phyloP scores from a whole-genome alignment of 2,113 vertebrate genomes.

The Hipposideros armiger region DNA sequence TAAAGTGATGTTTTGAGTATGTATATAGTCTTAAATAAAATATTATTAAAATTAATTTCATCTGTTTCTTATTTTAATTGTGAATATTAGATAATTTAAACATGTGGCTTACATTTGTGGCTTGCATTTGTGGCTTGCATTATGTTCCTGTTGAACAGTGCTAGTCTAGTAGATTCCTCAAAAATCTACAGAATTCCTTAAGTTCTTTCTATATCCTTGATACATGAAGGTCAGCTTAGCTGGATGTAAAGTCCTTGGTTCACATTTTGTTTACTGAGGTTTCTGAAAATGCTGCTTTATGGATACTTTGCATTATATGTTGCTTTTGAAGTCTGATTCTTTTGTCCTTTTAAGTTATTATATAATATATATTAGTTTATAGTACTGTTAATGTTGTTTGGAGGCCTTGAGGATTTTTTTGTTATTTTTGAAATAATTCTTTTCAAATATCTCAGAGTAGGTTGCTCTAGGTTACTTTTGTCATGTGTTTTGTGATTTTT shows the following conservation, averaged over 20 bases:
- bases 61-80: constrained; percentile 8
- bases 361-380: background rate
- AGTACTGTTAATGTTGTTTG: background rate
- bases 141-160: background rate
- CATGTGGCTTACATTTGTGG: background rate
- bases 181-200: background rate
- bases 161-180: background rate
- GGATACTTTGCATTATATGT: background rate
- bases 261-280: background rate
- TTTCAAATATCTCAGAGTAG: constrained; percentile 12
- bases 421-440: constrained; percentile 36
- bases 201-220: background rate
- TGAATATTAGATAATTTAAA: background rate
- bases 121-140: background rate
- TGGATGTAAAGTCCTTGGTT: constrained; percentile 7
- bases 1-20: background rate
- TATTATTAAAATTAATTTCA: constrained; percentile 14
- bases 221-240: background rate
- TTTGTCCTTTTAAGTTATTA: background rate
- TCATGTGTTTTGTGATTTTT: background rate
- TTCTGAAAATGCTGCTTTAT: background rate
- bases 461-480: constrained; percentile 16
- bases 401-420: background rate
- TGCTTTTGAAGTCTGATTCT: background rate
- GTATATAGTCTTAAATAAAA: constrained; percentile 38